Conservation (phyloP, 2,113 vertebrate genomes). For the Xenopus laevis region DNA sequence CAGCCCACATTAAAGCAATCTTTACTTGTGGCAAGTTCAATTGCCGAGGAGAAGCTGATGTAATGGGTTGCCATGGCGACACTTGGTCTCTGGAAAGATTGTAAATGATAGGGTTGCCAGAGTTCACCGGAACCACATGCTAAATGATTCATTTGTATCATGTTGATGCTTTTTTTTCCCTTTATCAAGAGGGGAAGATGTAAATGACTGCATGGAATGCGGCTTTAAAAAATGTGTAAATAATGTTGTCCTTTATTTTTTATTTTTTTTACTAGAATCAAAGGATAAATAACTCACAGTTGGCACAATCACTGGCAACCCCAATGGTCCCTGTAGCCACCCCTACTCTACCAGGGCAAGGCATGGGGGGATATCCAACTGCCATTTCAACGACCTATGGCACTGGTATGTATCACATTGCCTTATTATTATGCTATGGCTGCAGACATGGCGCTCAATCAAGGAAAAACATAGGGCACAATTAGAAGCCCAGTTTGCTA, state of each 20-base stretch:
- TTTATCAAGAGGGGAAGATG: slow-evolving; percentile 89
- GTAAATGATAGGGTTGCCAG: slow-evolving; percentile 94
- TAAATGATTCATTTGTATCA: slow-evolving; percentile 85
- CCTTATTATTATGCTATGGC: background rate
- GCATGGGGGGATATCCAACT: slow-evolving; percentile 98
- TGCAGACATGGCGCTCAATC: too few species aligned
- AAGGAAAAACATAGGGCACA: too few species aligned
- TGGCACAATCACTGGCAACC: slow-evolving; percentile 97
- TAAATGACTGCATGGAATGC: slow-evolving; percentile 30
- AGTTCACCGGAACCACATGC: slow-evolving; percentile 86
- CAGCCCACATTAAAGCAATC: slow-evolving; percentile 71
- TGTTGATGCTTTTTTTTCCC: slow-evolving; percentile 61
- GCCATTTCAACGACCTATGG: slow-evolving; percentile 98
- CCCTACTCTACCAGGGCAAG: slow-evolving; percentile 97
- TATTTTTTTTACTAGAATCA: slow-evolving; percentile 86
- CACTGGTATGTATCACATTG: slow-evolving; percentile 79
- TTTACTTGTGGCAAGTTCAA: slow-evolving; percentile 76
- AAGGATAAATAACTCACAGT: slow-evolving; percentile 99
- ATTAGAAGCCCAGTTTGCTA: too few species aligned
- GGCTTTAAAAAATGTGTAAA: slow-evolving; percentile 23
- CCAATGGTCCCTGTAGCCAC: slow-evolving; percentile 98
- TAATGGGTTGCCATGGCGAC: slow-evolving; percentile 95
- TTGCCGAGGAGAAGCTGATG: slow-evolving; percentile 93
- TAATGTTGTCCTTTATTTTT: slow-evolving; percentile 42
- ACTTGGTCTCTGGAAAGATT: slow-evolving; percentile 81